These are phyloP conservation scores for Polietes domitor DNA, from an alignment of 2,888 invertebrate species.

Conservation along the genomic window DNA sequence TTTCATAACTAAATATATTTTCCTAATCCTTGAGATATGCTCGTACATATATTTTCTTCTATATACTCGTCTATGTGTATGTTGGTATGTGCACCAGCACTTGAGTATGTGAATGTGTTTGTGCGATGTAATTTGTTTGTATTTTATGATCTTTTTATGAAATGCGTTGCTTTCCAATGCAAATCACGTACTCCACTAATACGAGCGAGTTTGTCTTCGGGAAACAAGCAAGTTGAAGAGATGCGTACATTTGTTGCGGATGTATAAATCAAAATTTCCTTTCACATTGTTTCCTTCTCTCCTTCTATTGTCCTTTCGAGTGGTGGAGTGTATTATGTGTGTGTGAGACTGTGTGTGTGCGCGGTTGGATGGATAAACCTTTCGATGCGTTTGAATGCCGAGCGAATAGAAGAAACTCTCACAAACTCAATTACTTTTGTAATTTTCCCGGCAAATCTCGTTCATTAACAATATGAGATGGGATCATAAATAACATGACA, in stretches of 20 bases:
- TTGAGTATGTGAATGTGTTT: neutral
- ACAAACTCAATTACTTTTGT: neutral
- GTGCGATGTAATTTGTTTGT: neutral
- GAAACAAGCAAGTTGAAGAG: constrained; percentile 8
- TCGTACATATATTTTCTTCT: neutral
- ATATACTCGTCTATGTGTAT: neutral
- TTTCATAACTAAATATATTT: neutral
- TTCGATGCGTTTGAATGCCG: neutral
- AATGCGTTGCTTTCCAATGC: constrained; percentile 39
- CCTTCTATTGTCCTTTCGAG: neutral
- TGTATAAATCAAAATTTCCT: constrained; percentile 28
- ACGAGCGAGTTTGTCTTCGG: constrained; percentile 39
- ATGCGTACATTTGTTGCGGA: constrained; percentile 29
- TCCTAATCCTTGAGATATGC: neutral
- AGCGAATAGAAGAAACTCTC: neutral
- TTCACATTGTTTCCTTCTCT: neutral
- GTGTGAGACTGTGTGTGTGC: neutral
- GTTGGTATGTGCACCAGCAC: neutral
- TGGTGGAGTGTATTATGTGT: neutral
- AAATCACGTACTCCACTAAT: constrained; percentile 51
- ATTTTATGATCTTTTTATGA: constrained; percentile 3
- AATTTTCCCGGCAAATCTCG: neutral
- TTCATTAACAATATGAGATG: neutral
- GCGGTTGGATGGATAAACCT: neutral
- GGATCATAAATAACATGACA: neutral